These are phyloP conservation scores for Tokudaia tokunoshimensis DNA, from an alignment of 2,797 vertebrate species.

Conservation along the genomic window DNA sequence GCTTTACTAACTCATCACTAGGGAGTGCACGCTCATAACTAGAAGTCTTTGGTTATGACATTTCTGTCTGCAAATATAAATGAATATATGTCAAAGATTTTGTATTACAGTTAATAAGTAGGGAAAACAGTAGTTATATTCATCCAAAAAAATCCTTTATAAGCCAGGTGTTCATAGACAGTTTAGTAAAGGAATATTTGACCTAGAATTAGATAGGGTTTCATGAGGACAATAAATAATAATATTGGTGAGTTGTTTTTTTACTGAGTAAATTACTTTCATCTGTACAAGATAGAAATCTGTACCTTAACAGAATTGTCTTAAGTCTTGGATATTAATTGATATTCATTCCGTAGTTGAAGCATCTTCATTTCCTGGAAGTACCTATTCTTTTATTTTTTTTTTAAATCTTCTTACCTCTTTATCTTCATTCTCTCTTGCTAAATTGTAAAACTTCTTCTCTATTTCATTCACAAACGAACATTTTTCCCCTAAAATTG, in stretches of 20 bases:
- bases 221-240: not conserved
- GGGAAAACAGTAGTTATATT: not conserved
- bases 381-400: not conserved
- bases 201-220: not conserved
- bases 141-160: not conserved
- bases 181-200: not conserved
- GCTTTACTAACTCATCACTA: not conserved
- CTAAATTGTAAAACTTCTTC: not conserved
- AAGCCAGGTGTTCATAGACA: not conserved
- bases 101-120: not conserved
- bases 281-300: not conserved
- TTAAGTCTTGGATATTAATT: not conserved
- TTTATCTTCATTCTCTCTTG: not conserved
- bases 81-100: not conserved
- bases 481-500: not conserved
- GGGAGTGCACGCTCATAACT: not conserved
- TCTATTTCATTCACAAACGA: not conserved
- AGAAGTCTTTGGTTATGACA: not conserved
- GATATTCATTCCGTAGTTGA: not conserved
- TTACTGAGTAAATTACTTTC: not conserved
- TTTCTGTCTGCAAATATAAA: conserved; percentile 17
- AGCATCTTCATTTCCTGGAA: not conserved
- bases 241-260: not conserved
- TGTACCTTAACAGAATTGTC: not conserved
- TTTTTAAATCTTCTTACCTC: not conserved